These are phyloP conservation scores for Xiphophorus maculatus DNA, from an alignment of 2,113 vertebrate genomes.

Conservation along the genomic window DNA sequence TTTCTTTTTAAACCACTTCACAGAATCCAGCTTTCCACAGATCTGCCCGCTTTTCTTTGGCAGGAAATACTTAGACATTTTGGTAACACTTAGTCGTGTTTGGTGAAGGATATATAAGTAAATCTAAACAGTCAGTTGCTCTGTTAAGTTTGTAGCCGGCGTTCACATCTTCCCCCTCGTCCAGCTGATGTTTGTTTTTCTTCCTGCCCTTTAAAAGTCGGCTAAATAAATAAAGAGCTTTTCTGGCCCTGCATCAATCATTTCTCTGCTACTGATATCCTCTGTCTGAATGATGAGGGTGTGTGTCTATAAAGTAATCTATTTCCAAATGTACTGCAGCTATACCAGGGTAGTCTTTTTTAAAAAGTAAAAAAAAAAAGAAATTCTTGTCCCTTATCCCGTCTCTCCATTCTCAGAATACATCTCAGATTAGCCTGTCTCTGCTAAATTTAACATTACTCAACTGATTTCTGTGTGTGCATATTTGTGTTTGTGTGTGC, in stretches of 20 bases:
- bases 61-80: constrained; percentile 9
- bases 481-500: constrained; percentile 28
- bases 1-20: constrained; percentile 2
- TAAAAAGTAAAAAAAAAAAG: constrained; percentile 35
- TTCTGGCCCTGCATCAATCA: constrained; percentile 51
- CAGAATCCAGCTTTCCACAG: background rate
- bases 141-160: constrained; percentile 16
- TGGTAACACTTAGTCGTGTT: constrained; percentile 7
- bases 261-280: constrained; percentile 36
- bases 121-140: constrained; percentile 32
- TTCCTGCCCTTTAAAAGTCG: constrained; percentile 54
- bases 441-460: constrained; percentile 53
- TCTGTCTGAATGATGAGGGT: constrained; percentile 9
- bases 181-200: constrained; percentile 51
- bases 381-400: constrained; percentile 23
- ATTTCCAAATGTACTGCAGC: constrained; percentile 11
- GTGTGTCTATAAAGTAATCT: constrained; percentile 24
- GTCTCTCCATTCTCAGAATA: constrained; percentile 47
- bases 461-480: constrained; percentile 17
- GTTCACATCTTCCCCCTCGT: constrained; percentile 16
- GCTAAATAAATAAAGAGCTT: constrained; percentile 57
- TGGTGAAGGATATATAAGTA: constrained; percentile 35
- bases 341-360: constrained; percentile 8
- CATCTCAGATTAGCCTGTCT: constrained; percentile 45
- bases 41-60: background rate